phyloP scores from a whole-genome alignment of 2,797 vertebrate species.

The Erethizon dorsatum region DNA sequence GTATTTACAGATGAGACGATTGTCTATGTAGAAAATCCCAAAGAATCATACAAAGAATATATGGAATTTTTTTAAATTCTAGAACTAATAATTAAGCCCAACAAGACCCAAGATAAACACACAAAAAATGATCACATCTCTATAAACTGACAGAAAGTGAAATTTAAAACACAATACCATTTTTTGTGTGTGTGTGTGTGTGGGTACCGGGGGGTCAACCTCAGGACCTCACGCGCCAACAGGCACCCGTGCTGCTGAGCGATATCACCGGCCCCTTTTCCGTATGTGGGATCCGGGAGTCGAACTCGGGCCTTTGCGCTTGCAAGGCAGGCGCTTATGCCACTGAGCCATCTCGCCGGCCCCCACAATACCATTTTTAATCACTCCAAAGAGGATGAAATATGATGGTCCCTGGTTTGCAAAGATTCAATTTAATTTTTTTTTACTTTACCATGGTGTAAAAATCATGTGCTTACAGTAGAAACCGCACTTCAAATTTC shows the following conservation, averaged over 20 bases:
- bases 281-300: too few relatives aligned
- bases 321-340: too few relatives aligned
- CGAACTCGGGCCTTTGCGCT: too few relatives aligned
- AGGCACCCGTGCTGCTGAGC: too few relatives aligned
- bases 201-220: too few relatives aligned
- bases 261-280: too few relatives aligned
- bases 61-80: constrained; percentile 14
- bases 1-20: neutral
- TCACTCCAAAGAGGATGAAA: neutral
- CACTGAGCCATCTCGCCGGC: too few relatives aligned
- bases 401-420: too few relatives aligned
- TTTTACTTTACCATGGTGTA: neutral
- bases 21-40: neutral
- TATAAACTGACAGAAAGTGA: constrained; percentile 32
- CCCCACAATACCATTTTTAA: neutral
- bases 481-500: neutral
- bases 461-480: neutral
- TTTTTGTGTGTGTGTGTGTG: too few relatives aligned
- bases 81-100: neutral
- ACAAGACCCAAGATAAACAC: neutral
- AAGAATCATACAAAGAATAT: neutral
- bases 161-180: neutral
- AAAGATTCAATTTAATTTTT: neutral
- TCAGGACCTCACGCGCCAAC: too few relatives aligned
- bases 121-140: neutral